Conservation (phyloP, 2,888 invertebrate genomes). For the Hymenopus coronatus region DNA sequence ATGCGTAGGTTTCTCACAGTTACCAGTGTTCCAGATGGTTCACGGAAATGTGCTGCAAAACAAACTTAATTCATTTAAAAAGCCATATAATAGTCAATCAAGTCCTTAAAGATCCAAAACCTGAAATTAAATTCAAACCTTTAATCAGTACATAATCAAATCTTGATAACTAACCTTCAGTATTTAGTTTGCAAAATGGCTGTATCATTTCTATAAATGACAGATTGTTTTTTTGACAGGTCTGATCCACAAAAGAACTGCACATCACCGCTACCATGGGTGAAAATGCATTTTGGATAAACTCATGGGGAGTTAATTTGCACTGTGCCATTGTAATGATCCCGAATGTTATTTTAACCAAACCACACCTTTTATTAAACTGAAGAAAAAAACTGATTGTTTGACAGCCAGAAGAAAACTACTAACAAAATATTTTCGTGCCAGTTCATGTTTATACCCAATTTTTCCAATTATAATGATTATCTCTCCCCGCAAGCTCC, state of each 20-base stretch:
- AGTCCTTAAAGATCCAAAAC: not conserved
- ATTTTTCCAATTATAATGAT: not conserved
- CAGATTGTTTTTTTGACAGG: conserved; percentile 87
- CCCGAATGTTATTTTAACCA: not conserved
- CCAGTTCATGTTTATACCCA: too few relatives aligned
- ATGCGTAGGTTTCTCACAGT: conserved; percentile 74
- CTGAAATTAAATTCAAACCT: conserved; percentile 26
- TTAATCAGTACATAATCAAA: not conserved
- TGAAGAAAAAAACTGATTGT: not conserved
- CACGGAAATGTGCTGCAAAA: conserved; percentile 73
- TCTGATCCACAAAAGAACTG: conserved; percentile 76
- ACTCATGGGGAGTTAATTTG: conserved; percentile 73
- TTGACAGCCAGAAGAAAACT: not conserved
- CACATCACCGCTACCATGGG: conserved; percentile 85
- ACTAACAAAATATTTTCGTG: not conserved
- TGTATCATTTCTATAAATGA: conserved; percentile 86
- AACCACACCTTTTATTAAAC: not conserved
- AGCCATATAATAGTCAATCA: too few relatives aligned
- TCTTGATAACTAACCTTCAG: conserved; percentile 60
- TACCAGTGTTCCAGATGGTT: conserved; percentile 72
- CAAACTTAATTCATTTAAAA: not conserved
- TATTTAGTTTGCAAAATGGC: conserved; percentile 76
- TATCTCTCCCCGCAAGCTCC: not conserved
- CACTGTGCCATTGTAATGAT: conserved; percentile 54
- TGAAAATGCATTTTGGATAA: conserved; percentile 85